A percentile compares a stretch with the other conserved stretches of the same genome.
Evolutionary conservation across 2,113 vertebrate species (phyloP).

Genomic region (Pipra filicauda): DNA sequence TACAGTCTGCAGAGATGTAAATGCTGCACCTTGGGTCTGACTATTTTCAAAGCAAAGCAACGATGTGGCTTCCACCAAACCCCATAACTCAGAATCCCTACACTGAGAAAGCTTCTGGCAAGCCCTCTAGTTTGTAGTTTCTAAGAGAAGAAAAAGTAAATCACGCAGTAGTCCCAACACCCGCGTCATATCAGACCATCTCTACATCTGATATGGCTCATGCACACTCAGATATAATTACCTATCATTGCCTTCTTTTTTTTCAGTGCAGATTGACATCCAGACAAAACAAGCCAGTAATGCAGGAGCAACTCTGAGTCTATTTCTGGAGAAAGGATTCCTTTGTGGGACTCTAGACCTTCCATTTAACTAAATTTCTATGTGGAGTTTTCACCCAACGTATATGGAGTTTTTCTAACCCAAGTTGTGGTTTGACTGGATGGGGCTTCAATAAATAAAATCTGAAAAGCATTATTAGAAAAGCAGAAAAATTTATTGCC

Average conservation of each 20-base stretch:
- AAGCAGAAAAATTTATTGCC: not conserved
- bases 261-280: not conserved
- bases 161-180: not conserved
- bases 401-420: not conserved
- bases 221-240: conserved; percentile 7
- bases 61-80: not conserved
- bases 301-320: not conserved
- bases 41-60: not conserved
- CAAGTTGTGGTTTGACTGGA: not conserved
- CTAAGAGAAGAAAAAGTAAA: not conserved
- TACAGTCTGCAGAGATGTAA: not conserved
- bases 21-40: not conserved
- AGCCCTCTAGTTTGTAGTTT: not conserved
- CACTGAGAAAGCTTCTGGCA: not conserved
- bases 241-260: not conserved
- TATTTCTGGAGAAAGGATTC: conserved; percentile 25
- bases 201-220: conserved; percentile 21
- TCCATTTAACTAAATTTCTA: not conserved
- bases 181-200: not conserved
- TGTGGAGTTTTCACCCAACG: not conserved
- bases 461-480: not conserved
- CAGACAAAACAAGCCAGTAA: conserved; percentile 52
- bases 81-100: not conserved
- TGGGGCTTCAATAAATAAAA: not conserved
- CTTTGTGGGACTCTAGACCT: not conserved